Evolutionary conservation across 1,140 invertebrate genomes (phyloP), one percentile per base, ranked within the genome.

Genomic region (Amphibalanus amphitrite): DNA sequence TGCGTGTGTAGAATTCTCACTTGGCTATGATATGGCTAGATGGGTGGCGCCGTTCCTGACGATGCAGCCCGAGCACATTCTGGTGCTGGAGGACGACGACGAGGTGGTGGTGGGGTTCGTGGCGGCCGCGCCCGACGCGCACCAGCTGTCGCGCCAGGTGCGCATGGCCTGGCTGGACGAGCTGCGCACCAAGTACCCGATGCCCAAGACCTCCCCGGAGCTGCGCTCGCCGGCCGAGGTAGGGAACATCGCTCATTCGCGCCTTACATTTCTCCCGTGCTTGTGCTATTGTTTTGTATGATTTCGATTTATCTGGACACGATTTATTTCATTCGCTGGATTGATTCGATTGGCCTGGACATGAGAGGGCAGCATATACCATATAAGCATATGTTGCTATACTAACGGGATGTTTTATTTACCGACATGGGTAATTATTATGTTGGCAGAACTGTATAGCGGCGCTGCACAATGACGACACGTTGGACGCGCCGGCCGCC

Each of bases 31-130:
- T n/a, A n/a, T 23, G 3, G 65, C 6, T 78, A 87, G 86, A 85
- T 89, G 88, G 72, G 82, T 97, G 29, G 91, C 89, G 17, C 86
- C 88, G 15, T 92, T 89, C 78, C 75, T 97, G n/a, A 88, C 86
- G 0, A 78, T 95, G 76, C 88, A 92, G 0, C 90, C 96, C 77
- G 83, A 93, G 47, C 93, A 90, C 79, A 90, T 96, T 82, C 86
- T 97, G 67, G 78, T 83, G 38, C 87, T 96, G 26, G 89, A 94
- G 78, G 92, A 94, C 75, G 83, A 85, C 76, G 80, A 82, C 30
- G 83, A 83, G n/a, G 85, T 85, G 65, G 84, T 97, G 69, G 87
- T 93, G 29, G 94, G 93, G 0, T 97, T 93, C 80, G 91, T 88
- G 25, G 85, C 92, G 74, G 91, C 90, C 28, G 87, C 89, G 28